Evolutionary conservation across 2,113 vertebrate genomes (phyloP), one percentile per base, ranked within the genome.

Genomic region (Zingel zingel): DNA sequence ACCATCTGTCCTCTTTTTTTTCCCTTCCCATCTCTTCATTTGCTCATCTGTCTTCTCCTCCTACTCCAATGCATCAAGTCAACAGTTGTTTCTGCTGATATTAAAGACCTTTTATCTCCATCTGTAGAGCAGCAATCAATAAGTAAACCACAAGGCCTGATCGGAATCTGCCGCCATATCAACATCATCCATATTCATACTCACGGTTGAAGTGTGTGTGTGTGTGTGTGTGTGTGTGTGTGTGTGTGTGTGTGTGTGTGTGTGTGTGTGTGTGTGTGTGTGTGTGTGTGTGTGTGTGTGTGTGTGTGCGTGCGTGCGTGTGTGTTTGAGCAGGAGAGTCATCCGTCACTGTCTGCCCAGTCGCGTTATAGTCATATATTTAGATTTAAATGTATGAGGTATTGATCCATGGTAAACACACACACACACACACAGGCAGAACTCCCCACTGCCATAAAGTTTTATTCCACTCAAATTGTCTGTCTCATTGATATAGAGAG

Each of bases 311-410:
- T 2, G 25, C 25, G 2, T 25, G 59, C 64, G 51, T 58, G 58
- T 45, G 65, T 79, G 58, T 61, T 47, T 43, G 84, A 23, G 47
- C 27, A 21, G 48, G 25, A 30, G 77, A 84, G 81, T 78, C 87
- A 93, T 93, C 77, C 11, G 16, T 92, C 92, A 88, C 71, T 89
- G 91, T 88, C 86, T 68, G 39, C 65, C 33, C 21, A 1, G 14
- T 81, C 81, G 61, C 76, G 90, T 69, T 67, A 61, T 50, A 84
- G 61, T 89, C 74, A 76, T 69, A 86, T 87, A 86, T 92, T 86
- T n/a, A 91, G 68, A 89, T 90, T 77, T 81, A 81, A 89, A 92
- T 87, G 89, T 84, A 89, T 88, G 81, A 87, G 62, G 15, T 92
- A 92, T 92, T 64, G 91, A 93, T 91, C 75, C 51, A 51, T n/a